These are phyloP conservation scores for Steinernema carpocapsae DNA, from an alignment of 2,888 invertebrate genomes.

Conservation along the genomic window DNA sequence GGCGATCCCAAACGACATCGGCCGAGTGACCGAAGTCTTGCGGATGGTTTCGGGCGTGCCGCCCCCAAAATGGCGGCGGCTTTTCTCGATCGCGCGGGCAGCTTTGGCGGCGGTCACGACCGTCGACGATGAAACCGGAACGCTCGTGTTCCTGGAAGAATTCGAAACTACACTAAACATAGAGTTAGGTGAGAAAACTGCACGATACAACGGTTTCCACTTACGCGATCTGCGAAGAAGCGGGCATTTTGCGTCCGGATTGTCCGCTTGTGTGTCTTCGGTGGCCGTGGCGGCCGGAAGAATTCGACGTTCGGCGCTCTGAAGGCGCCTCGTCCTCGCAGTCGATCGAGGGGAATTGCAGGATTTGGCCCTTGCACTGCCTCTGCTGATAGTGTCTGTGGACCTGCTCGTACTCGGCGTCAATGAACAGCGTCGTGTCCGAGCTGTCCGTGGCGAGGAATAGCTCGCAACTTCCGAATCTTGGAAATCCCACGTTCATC, in stretches of 20 bases:
- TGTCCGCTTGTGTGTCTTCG: neutral
- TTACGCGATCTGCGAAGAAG: slow-evolving; percentile 12
- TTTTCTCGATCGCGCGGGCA: neutral
- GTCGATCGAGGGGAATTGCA: slow-evolving; percentile 2
- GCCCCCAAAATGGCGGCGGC: neutral
- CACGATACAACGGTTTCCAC: slow-evolving; percentile 2
- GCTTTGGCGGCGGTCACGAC: neutral
- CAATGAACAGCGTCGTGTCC: neutral
- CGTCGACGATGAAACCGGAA: neutral
- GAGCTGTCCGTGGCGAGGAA: neutral
- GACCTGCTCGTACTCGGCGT: slow-evolving; percentile 12
- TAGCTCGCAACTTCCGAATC: neutral
- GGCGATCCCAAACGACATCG: slow-evolving; percentile 10
- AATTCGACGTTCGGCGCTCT: neutral
- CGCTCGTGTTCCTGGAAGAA: slow-evolving; percentile 28
- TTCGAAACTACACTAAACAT: slow-evolving; percentile 1
- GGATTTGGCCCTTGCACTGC: neutral
- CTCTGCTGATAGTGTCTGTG: neutral
- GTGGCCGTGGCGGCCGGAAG: neutral
- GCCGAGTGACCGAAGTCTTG: slow-evolving; percentile 13
- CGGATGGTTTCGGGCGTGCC: neutral
- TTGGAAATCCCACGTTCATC: neutral
- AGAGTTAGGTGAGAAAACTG: neutral
- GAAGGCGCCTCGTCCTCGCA: neutral
- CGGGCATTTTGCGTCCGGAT: neutral